Evolutionary conservation across 92 coral and sea anemone species (phyloP), one percentile per base, ranked within the genome.

Genomic region (Phenganax subtilis): DNA sequence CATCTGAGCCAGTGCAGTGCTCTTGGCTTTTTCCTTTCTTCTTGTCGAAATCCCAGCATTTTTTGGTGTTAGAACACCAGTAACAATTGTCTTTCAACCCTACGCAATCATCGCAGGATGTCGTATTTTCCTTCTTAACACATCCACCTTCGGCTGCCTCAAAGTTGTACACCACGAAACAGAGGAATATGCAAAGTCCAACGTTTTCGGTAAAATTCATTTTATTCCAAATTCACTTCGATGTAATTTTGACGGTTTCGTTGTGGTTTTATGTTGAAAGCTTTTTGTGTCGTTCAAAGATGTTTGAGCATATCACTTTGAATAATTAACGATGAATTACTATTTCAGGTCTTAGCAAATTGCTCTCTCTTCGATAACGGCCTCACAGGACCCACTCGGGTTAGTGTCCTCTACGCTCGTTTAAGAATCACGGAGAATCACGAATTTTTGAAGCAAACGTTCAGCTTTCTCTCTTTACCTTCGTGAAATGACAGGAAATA

Each of bases 31-130:
- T 62, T 60, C 86, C 88, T 51, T 90, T 85, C 92, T 92, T 90
- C 71, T 91, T 90, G 3, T 92, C 91, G 69, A 88, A 92, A 28
- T 80, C 66, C 52, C 47, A 53, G 52, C 99, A 96, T 37, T 58
- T 69, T 3, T 72, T 6, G 0, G 87, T 86, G 54, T 86, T 86
- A 53, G 76, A 68, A 67, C 99, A 96, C 91, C 91, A 96, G 82
- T 88, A 92, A 72, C 99, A 96, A 29, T 84, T 86, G 11, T 87
- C 16, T 29, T 90, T 54, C 31, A 83, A 85, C 1, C 51, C 69
- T 0, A 92, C 89, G 80, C 99, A 96, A 10, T 82, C 83, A 44
- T 89, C 89, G 37, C 99, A 96, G 17, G 96, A 88, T 9, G 72
- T 92, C 44, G 55, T 75, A 74, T 61, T 84, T 54, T 67, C 89